Evolutionary conservation across 2,797 vertebrate species (phyloP), one percentile per base, ranked within the genome.

Genomic region (Nasua narica): DNA sequence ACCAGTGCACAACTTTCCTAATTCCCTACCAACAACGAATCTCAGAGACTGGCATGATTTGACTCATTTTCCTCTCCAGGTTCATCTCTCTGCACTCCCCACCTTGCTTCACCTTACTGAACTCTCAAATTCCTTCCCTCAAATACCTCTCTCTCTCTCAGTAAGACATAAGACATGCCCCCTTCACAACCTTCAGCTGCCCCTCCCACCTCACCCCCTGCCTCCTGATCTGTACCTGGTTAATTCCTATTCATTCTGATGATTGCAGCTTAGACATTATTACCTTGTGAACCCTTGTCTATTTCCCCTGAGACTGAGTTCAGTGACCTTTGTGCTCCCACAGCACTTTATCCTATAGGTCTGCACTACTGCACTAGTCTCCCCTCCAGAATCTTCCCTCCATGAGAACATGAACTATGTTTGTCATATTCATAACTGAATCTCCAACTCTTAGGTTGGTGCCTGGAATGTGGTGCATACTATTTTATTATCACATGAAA

Each of bases 401-500:
- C 37, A 1, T 32, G 16, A 91, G 77, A 50, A 46, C 15, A 40
- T 16, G 14, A 79, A 56, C 32, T 87, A 2, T 69, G 40, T 92
- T 43, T 79, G 32, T 69, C 25, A n/a, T 43, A 43, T 48, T 85
- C 19, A 27, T 58, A 85, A 58, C 32, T 48, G 23, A 94, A 46
- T 70, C 25, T 87, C 46, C 32, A 48, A 3, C 25, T 88, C 27
- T 65, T 67, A 52, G 37, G 32, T 7, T 37, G 52, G 46, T 43
- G 3, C 58, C 70, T 78, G 19, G 62, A 52, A 40, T 69, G 6
- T 76, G 16, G 27, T 8, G 67, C 35, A 11, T 48, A 72, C 10
- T 84, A 85, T 27, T 62, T 81, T 18, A 32, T 48, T 32, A 58
- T 91, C 43, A 92, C 50, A 46, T 72, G 48, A 37, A 93, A 96